A percentile compares a stretch with the other conserved stretches of the same genome.
Evolutionary conservation across 2,888 invertebrate genomes (phyloP).

Genomic region (Drosophila recens): DNA sequence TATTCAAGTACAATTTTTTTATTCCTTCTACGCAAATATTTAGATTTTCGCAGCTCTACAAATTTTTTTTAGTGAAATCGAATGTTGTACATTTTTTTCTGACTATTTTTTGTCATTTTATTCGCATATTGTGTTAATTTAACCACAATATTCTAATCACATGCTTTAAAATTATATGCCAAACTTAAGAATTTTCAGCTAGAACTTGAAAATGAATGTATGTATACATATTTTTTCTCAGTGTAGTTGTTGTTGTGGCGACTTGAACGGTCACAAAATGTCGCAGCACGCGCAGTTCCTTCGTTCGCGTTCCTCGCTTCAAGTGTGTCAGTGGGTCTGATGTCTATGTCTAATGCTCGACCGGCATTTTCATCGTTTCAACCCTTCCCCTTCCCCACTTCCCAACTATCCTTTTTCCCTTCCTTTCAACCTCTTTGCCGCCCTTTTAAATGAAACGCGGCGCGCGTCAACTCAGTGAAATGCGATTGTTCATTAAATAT

Average conservation of each 20-base stretch:
- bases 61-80: too few relatives aligned
- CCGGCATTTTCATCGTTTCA: not conserved
- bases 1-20: too few relatives aligned
- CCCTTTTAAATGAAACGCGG: slow-evolving; percentile 36
- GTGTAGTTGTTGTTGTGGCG: slow-evolving; percentile 15
- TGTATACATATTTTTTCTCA: too few relatives aligned
- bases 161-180: too few relatives aligned
- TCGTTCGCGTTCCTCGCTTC: slow-evolving; percentile 19
- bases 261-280: slow-evolving; percentile 74
- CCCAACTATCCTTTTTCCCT: not conserved
- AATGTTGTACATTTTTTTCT: too few relatives aligned
- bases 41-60: too few relatives aligned
- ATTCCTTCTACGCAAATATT: too few relatives aligned
- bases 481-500: slow-evolving; percentile 82
- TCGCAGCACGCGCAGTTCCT: slow-evolving; percentile 56
- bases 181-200: too few relatives aligned
- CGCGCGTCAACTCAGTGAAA: slow-evolving; percentile 62
- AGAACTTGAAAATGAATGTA: too few relatives aligned
- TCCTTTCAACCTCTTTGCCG: slow-evolving; percentile 5
- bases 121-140: too few relatives aligned
- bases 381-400: not conserved
- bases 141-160: too few relatives aligned
- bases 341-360: slow-evolving; percentile 68
- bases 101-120: too few relatives aligned
- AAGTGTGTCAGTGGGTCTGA: slow-evolving; percentile 72